Evolutionary conservation across 2,888 invertebrate species (phyloP).

Genomic region (Lutraria lutraria): DNA sequence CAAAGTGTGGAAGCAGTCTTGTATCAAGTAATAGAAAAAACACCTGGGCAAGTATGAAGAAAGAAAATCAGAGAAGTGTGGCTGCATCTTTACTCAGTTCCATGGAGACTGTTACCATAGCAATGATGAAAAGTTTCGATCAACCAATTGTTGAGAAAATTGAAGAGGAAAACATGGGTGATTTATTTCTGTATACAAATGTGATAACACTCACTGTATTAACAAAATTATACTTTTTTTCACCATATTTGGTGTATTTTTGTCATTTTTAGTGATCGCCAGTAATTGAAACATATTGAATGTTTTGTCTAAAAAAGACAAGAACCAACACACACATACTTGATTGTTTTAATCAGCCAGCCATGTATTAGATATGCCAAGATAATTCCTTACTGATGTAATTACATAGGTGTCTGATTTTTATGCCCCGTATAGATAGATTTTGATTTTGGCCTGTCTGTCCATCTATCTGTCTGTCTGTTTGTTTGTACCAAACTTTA

Average conservation of each 20-base stretch:
- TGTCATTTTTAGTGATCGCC: neutral
- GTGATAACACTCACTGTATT: neutral
- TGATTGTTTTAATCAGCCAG: no score
- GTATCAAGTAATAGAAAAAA: conserved; percentile 71
- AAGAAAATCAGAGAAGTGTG: conserved; percentile 54
- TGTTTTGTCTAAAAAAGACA: neutral
- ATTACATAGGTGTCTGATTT: no score
- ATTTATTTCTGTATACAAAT: neutral
- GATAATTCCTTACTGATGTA: no score
- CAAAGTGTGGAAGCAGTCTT: conserved; percentile 76
- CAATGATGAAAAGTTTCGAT: conserved; percentile 74
- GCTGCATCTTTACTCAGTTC: conserved; percentile 77
- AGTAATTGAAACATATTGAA: neutral
- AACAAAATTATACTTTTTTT: neutral
- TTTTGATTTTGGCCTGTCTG: no score
- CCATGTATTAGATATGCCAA: no score
- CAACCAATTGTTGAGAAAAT: conserved; percentile 73
- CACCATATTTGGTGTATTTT: no score
- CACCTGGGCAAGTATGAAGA: conserved; percentile 72
- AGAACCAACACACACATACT: no score
- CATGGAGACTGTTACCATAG: conserved; percentile 76
- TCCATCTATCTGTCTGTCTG: no score
- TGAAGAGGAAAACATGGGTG: conserved; percentile 73
- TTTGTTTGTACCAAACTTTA: no score
- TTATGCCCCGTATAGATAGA: no score